Evolutionary conservation across 2,113 vertebrate species (phyloP).

Genomic region (Grammomys surdaster): DNA sequence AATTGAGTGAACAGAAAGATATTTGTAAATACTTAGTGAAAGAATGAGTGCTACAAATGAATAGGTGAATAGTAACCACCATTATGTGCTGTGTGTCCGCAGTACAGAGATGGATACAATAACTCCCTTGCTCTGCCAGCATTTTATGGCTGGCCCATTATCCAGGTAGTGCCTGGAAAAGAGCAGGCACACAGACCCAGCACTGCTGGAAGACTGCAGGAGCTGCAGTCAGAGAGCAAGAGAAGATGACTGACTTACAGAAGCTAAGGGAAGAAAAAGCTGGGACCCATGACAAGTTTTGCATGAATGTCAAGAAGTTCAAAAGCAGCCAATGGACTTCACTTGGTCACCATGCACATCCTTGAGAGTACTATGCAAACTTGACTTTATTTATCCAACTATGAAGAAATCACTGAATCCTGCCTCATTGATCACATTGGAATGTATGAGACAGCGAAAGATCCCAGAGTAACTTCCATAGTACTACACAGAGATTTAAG

Average conservation of each 20-base stretch:
- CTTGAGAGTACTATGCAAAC: not conserved
- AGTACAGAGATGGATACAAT: not conserved
- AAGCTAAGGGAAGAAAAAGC: not conserved
- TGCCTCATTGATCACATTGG: not conserved
- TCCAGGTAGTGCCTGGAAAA: not conserved
- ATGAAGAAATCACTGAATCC: not conserved
- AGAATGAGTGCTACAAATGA: not conserved
- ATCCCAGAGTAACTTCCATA: not conserved
- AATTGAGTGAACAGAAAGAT: slow-evolving; percentile 2
- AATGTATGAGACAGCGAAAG: not conserved
- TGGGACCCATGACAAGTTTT: not conserved
- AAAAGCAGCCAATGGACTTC: not conserved
- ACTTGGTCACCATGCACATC: not conserved
- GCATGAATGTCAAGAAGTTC: not conserved
- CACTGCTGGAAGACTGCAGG: not conserved
- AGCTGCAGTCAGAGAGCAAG: not conserved
- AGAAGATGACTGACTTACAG: not conserved
- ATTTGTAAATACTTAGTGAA: slow-evolving; percentile 50
- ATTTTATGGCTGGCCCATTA: not conserved
- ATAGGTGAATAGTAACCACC: slow-evolving; percentile 1
- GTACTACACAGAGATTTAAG: not conserved
- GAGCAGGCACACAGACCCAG: not conserved
- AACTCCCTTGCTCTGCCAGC: not conserved
- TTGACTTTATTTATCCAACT: not conserved
- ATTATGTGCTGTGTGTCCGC: not conserved